Evolutionary conservation across 2,888 invertebrate genomes (phyloP).

Genomic region (Melanotus villosus): DNA sequence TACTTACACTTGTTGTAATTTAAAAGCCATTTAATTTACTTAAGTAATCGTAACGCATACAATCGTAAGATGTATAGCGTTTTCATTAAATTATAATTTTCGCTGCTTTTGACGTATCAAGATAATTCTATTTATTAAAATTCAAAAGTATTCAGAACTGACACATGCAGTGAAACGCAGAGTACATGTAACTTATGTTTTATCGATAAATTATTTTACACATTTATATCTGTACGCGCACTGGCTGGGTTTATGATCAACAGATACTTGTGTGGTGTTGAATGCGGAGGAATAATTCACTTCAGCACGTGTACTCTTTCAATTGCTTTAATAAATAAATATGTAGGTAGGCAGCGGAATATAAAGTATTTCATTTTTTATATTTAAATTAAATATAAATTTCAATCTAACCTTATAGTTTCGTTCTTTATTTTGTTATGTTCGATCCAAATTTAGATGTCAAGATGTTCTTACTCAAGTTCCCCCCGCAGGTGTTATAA

Average conservation of each 20-base stretch:
- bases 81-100: too few relatives aligned
- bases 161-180: conserved; percentile 36
- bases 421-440: too few relatives aligned
- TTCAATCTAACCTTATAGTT: too few relatives aligned
- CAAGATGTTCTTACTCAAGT: too few relatives aligned
- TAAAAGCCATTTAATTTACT: neutral
- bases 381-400: too few relatives aligned
- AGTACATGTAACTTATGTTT: conserved; percentile 44
- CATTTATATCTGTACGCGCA: conserved; percentile 38
- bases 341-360: conserved; percentile 7
- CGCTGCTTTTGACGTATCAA: neutral
- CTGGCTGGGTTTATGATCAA: conserved; percentile 45
- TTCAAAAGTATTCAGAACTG: conserved; percentile 10
- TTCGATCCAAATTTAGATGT: too few relatives aligned
- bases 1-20: neutral
- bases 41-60: too few relatives aligned
- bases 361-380: too few relatives aligned
- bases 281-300: conserved; percentile 43
- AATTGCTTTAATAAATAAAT: conserved; percentile 35
- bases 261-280: conserved; percentile 43
- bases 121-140: conserved; percentile 8
- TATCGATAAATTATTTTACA: conserved; percentile 51
- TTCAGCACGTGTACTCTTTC: conserved; percentile 38
- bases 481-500: too few relatives aligned
- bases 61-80: too few relatives aligned